These are phyloP conservation scores for Ariolimax columbianus DNA, from an alignment of 2,888 invertebrate genomes.

Conservation along the genomic window DNA sequence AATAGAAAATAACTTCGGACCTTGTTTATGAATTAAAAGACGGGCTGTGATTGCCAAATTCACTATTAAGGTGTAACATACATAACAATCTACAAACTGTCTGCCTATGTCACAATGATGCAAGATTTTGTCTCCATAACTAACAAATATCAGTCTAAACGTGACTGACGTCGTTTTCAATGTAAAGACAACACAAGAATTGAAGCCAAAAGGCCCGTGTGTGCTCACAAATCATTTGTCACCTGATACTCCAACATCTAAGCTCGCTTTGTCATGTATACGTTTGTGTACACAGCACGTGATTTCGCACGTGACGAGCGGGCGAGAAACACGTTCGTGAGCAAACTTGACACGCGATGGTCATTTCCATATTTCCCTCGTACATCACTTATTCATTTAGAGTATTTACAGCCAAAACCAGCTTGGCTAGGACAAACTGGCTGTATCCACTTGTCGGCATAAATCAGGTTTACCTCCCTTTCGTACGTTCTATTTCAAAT, in stretches of 20 bases:
- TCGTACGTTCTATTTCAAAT: neutral
- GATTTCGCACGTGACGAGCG: constrained; percentile 5
- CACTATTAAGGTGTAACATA: too few species aligned
- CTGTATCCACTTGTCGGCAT: neutral
- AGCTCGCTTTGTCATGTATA: neutral
- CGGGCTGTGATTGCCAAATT: too few species aligned
- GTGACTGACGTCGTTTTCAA: too few species aligned
- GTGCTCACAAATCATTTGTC: neutral
- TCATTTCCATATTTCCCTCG: neutral
- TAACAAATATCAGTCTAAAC: too few species aligned
- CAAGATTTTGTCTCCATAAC: too few species aligned
- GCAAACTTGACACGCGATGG: neutral
- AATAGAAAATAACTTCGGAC: too few species aligned
- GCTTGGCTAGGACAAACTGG: neutral
- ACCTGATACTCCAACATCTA: neutral
- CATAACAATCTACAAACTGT: too few species aligned
- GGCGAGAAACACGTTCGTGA: neutral
- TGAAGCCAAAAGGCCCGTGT: too few species aligned
- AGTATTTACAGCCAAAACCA: neutral
- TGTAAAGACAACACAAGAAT: too few species aligned
- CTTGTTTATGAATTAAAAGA: too few species aligned
- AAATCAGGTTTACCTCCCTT: neutral
- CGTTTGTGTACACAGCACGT: neutral
- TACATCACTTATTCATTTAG: neutral
- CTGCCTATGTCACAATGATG: too few species aligned